These are phyloP conservation scores for Lampropteryx suffumata DNA, from an alignment of 2,888 invertebrate species.

Conservation along the genomic window DNA sequence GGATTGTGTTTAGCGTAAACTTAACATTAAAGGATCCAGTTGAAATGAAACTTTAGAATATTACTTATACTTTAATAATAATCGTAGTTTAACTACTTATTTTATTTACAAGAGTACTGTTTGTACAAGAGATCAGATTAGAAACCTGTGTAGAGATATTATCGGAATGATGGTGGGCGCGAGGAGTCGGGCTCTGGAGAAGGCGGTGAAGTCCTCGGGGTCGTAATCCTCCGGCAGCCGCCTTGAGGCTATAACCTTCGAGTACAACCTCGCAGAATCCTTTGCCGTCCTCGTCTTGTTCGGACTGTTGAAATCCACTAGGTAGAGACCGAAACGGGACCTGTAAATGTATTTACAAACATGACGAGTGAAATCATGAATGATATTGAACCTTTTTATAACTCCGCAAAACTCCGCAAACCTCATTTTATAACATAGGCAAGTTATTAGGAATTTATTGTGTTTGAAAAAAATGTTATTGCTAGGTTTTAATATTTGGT, in stretches of 20 bases:
- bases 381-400: no score
- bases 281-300: slow-evolving; percentile 86
- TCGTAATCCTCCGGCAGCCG: slow-evolving; percentile 68
- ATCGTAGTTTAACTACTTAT: slow-evolving; percentile 64
- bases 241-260: slow-evolving; percentile 76
- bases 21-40: slow-evolving; percentile 74
- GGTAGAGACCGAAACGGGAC: slow-evolving; percentile 87
- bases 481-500: no score
- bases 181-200: slow-evolving; percentile 57
- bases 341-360: slow-evolving; percentile 82
- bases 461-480: no score
- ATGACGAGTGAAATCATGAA: slow-evolving; percentile 74
- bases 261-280: slow-evolving; percentile 83
- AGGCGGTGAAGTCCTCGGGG: slow-evolving; percentile 74
- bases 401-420: no score
- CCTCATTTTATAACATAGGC: no score
- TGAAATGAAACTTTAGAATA: slow-evolving; percentile 71
- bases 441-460: no score
- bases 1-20: slow-evolving; percentile 63
- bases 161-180: slow-evolving; percentile 61
- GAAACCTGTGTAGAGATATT: slow-evolving; percentile 64
- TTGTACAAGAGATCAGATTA: slow-evolving; percentile 57
- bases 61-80: slow-evolving; percentile 75
- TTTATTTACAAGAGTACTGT: slow-evolving; percentile 67
- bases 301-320: slow-evolving; percentile 87